Evolutionary conservation across 2,797 vertebrate genomes (phyloP).

Genomic region (Hemitrygon akajei): DNA sequence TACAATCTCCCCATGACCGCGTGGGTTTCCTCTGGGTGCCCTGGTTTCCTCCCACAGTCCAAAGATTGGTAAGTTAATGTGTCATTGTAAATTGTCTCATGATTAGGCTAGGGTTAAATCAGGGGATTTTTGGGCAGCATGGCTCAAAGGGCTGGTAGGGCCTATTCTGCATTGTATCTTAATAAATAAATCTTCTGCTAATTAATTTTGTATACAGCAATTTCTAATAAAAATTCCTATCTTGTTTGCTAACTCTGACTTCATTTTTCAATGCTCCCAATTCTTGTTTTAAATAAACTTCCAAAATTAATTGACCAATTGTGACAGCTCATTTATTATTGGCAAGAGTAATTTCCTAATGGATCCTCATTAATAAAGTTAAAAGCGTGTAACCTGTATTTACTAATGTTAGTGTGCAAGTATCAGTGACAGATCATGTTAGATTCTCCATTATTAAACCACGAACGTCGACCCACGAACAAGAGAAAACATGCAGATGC

Average conservation of each 20-base stretch:
- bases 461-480: too few species aligned
- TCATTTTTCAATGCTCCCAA: background rate
- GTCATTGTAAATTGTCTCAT: too few species aligned
- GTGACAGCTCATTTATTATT: background rate
- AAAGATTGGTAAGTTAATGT: too few species aligned
- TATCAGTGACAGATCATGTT: background rate
- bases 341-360: background rate
- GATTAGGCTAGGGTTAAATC: too few species aligned
- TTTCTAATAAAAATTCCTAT: background rate
- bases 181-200: too few species aligned
- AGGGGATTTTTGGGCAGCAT: too few species aligned
- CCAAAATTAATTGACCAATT: background rate
- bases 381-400: background rate
- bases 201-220: background rate
- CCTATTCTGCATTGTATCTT: too few species aligned
- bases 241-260: background rate
- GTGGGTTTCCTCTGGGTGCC: too few species aligned
- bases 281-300: background rate
- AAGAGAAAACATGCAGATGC: too few species aligned
- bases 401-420: background rate
- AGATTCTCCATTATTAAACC: background rate
- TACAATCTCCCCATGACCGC: too few species aligned
- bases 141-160: too few species aligned
- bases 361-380: background rate
- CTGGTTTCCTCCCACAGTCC: too few species aligned